Conservation (phyloP, 92 coral and sea anemone genomes). For the Chrysogorgia sp. region DNA sequence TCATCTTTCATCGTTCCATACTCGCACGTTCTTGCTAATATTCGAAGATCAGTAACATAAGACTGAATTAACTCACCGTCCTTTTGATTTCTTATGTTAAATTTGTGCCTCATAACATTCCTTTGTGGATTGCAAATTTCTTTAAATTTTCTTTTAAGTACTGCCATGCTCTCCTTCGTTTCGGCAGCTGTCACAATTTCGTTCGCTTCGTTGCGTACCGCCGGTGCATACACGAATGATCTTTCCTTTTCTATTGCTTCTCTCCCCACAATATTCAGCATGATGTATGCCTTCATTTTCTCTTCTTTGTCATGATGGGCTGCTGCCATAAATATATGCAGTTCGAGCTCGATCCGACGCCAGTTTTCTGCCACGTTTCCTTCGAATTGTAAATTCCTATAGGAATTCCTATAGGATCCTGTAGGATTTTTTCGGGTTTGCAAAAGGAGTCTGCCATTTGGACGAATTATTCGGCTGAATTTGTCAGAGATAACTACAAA, state of each 20-base stretch:
- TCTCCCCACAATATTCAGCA: background rate
- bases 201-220: slow-evolving; percentile 29
- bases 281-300: background rate
- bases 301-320: background rate
- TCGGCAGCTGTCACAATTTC: slow-evolving; percentile 27
- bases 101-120: slow-evolving; percentile 41
- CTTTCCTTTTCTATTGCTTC: slow-evolving; percentile 40
- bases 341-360: background rate
- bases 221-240: slow-evolving; percentile 48
- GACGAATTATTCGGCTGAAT: too few species aligned
- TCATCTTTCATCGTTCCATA: too few species aligned
- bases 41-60: slow-evolving; percentile 13
- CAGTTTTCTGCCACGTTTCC: background rate
- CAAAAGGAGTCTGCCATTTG: too few species aligned
- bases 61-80: background rate
- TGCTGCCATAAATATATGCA: background rate
- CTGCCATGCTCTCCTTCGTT: slow-evolving; percentile 34
- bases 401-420: too few species aligned
- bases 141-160: slow-evolving; percentile 30
- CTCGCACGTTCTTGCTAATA: slow-evolving; percentile 22
- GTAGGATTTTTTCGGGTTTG: too few species aligned
- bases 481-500: too few species aligned
- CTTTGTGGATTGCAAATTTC: slow-evolving; percentile 54
- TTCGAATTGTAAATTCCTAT: too few species aligned
- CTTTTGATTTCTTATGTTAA: background rate